These are phyloP conservation scores for Solenopsis fugax DNA, from an alignment of 1,140 invertebrate species.

Conservation along the genomic window DNA sequence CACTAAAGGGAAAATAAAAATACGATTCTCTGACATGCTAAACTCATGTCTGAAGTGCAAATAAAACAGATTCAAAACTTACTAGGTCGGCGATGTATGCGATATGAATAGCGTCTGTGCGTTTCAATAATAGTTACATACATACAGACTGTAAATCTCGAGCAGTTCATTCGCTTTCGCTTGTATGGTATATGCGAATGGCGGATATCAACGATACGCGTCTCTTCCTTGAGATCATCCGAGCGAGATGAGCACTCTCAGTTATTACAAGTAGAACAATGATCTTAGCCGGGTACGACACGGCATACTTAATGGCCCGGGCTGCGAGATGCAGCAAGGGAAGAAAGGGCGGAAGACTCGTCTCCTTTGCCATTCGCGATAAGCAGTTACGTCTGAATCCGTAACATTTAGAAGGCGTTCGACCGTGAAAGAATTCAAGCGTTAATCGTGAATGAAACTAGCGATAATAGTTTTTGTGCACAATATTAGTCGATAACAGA, in stretches of 20 bases:
- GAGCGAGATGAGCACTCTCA: slow-evolving; percentile 70
- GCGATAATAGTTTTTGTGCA: background rate
- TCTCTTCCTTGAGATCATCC: slow-evolving; percentile 57
- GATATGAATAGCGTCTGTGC: slow-evolving; percentile 7
- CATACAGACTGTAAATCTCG: slow-evolving; percentile 13
- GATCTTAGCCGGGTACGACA: slow-evolving; percentile 51
- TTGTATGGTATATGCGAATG: slow-evolving; percentile 22
- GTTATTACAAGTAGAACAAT: slow-evolving; percentile 73
- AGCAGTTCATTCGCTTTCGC: slow-evolving; percentile 28
- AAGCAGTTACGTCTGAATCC: slow-evolving; percentile 10
- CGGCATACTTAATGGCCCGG: slow-evolving; percentile 47
- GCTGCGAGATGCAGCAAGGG: slow-evolving; percentile 54
- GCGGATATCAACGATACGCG: slow-evolving; percentile 13
- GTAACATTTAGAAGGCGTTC: slow-evolving; percentile 25
- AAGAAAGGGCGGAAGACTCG: slow-evolving; percentile 37
- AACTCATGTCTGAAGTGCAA: background rate
- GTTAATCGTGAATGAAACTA: slow-evolving; percentile 33
- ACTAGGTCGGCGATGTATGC: background rate
- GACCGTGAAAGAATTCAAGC: slow-evolving; percentile 29
- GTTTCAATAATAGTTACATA: slow-evolving; percentile 14
- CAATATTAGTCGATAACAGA: background rate
- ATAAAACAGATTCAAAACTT: slow-evolving; percentile 11
- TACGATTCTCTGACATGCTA: background rate
- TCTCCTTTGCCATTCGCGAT: slow-evolving; percentile 26
- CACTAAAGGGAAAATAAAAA: slow-evolving; percentile 1